phyloP scores from a whole-genome alignment of 1,140 invertebrate species.

The Ips nitidus region DNA sequence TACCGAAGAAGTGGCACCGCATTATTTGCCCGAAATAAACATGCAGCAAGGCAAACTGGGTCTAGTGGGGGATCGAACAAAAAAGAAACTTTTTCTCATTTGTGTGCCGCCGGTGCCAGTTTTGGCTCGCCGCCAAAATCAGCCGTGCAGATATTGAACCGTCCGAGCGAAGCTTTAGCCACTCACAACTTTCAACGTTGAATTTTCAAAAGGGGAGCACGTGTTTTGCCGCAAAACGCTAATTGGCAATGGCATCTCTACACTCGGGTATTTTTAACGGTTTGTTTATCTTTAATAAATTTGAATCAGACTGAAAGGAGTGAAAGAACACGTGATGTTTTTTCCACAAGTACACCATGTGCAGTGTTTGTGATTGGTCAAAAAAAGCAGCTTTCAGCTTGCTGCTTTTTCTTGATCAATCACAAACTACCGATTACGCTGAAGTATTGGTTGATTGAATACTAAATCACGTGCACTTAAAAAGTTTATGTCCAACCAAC shows the following conservation, averaged over 20 bases:
- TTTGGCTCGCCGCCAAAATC: conserved; percentile 6
- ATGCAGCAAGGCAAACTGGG: background rate
- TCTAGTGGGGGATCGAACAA: conserved; percentile 2
- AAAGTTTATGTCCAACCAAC: no score
- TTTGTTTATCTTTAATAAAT: no score
- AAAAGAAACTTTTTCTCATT: conserved; percentile 16
- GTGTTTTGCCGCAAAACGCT: background rate
- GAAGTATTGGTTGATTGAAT: no score
- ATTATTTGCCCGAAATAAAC: conserved; percentile 15
- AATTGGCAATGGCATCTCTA: background rate
- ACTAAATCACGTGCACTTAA: no score
- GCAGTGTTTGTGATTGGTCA: no score
- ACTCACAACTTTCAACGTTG: background rate
- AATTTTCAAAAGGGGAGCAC: background rate
- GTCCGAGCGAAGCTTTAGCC: background rate
- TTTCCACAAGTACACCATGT: no score
- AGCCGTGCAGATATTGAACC: conserved; percentile 10
- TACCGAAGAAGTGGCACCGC: conserved; percentile 9
- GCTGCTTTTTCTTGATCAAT: no score
- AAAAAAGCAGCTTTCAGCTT: no score
- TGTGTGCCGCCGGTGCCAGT: background rate
- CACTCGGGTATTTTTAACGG: no score
- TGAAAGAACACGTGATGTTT: no score
- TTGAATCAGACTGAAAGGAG: no score
- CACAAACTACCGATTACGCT: no score